Base-by-base conservation (phyloP, 2,113 vertebrate genomes). In the Sialia sialis region DNA sequence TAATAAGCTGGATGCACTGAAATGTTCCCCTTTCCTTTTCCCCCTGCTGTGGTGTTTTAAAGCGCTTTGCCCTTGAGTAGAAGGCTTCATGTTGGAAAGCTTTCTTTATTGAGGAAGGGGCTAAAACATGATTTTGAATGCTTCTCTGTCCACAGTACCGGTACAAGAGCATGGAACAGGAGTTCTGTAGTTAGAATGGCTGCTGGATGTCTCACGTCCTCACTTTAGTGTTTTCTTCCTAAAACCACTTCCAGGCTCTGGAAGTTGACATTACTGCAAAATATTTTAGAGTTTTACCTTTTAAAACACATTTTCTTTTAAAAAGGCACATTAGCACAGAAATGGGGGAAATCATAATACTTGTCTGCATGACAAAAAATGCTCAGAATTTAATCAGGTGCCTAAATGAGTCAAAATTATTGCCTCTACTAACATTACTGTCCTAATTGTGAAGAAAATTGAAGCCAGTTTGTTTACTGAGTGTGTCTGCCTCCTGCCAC, bases 401-500 rank as follows among this genome's bases (percentile, higher is more conserved):
- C 86, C 84, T 56, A 77, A 93, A 84, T 7, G 51, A 16, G 16
- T 44, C 51, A 62, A 80, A 93, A 94, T 86, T 70, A n/a, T 29
- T 84, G 39, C 77, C 51, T 75, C 54, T 80, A 20, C 49, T 86
- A 84, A 89, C 67, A 54, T 66, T 69, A 27, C 46, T 70, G 8
- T 84, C 66, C 60, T 64, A 90, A 67, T 75, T 69, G 72, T 78
- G 55, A 90, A 60, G 46, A 69, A 93, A 92, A 93, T 66, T 2
- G 75, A 94, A 92, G 25, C 23, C 21, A 29, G n/a, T 74, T 94
- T 93, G 38, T 90, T 95, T 88, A 32, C 68, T 86, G 43, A 63
- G 51, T 19, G 3, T 34, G 11, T 75, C 69, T 6, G 11, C 36
- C 51, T 94, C 22, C 54, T 87, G 52, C 73, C 52, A 26, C 46